A percentile compares a stretch with the other conserved stretches of the same genome.
Evolutionary conservation across 2,797 vertebrate genomes (phyloP).

Genomic region (Eurystomus glaucurus): DNA sequence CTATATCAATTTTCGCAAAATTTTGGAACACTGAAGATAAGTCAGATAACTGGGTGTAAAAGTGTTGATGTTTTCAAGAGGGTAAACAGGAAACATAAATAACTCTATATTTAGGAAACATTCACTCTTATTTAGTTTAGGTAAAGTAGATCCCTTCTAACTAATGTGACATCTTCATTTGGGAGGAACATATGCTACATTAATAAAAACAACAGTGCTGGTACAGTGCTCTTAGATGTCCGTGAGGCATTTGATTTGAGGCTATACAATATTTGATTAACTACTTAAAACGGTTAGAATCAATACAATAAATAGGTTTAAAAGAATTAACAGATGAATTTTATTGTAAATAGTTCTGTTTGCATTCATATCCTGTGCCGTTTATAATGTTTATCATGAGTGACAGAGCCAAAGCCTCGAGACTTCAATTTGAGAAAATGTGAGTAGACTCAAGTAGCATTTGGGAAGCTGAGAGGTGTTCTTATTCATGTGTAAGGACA

Average conservation of each 20-base stretch:
- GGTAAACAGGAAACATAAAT: not conserved
- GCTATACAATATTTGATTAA: slow-evolving; percentile 47
- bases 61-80: not conserved
- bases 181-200: slow-evolving; percentile 26
- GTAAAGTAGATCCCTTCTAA: not conserved
- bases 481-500: not conserved
- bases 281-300: slow-evolving; percentile 16
- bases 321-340: slow-evolving; percentile 27
- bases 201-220: slow-evolving; percentile 20
- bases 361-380: not conserved
- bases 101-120: not conserved
- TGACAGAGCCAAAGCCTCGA: not conserved
- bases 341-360: slow-evolving; percentile 31
- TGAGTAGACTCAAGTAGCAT: fast-evolving
- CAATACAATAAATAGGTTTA: slow-evolving; percentile 23
- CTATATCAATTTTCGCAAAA: not conserved
- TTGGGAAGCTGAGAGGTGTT: not conserved
- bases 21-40: not conserved
- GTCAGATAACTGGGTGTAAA: not conserved
- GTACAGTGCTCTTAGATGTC: not conserved
- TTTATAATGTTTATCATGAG: not conserved
- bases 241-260: slow-evolving; percentile 3
- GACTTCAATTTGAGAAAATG: fast-evolving
- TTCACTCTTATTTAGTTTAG: not conserved
- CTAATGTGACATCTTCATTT: slow-evolving; percentile 2